Conservation (phyloP, 2,797 vertebrate genomes). For the Enteromius afrohamiltoni region DNA sequence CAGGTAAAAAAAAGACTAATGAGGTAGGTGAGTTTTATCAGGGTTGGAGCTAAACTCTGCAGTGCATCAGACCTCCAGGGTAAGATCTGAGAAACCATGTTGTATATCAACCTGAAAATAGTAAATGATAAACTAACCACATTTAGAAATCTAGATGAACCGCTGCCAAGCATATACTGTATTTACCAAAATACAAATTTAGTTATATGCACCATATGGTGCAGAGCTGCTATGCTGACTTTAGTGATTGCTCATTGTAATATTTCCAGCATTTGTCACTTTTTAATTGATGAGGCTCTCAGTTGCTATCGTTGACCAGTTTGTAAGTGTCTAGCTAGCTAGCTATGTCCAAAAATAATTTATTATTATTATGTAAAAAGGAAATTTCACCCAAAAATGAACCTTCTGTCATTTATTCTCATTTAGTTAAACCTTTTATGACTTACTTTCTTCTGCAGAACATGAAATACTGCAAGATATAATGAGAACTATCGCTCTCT, state of each 20-base stretch:
- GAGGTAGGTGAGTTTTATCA: too few species aligned
- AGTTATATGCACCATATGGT: neutral
- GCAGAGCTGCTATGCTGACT: constrained; percentile 4
- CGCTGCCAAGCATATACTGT: neutral
- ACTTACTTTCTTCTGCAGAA: neutral
- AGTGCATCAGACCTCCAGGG: too few species aligned
- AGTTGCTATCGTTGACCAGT: neutral
- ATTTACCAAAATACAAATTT: neutral
- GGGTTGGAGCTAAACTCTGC: too few species aligned
- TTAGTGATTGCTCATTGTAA: neutral
- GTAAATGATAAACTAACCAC: neutral
- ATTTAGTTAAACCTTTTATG: constrained; percentile 4
- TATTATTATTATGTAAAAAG: neutral
- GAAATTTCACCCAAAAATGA: neutral
- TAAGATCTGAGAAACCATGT: too few species aligned
- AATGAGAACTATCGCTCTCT: neutral
- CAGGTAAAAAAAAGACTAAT: too few species aligned
- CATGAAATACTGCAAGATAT: neutral
- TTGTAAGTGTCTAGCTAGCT: constrained; percentile 10
- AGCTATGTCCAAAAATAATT: neutral
- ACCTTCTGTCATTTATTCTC: neutral
- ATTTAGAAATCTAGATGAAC: neutral
- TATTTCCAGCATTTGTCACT: neutral
- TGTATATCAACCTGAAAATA: neutral
- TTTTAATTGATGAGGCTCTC: constrained; percentile 22